These are phyloP conservation scores for Drosophila basisetae DNA, from an alignment of 2,888 invertebrate species.

Conservation along the genomic window DNA sequence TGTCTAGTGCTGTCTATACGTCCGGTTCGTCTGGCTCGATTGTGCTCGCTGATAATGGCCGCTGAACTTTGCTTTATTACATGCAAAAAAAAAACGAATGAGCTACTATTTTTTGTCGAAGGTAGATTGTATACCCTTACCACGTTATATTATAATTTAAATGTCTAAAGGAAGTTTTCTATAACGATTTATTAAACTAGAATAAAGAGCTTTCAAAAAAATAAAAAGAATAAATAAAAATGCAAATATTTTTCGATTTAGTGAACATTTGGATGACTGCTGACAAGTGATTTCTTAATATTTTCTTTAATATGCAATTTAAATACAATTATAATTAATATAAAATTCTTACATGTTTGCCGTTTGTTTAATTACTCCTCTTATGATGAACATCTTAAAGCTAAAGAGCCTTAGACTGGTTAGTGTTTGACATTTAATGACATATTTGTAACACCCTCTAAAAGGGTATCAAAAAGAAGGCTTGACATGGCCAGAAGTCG, in stretches of 20 bases:
- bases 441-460: background rate
- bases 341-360: background rate
- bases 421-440: too few relatives aligned
- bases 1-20: conserved; percentile 51
- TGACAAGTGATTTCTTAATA: background rate
- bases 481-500: conserved; percentile 45
- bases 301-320: background rate
- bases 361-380: background rate
- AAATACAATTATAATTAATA: too few relatives aligned
- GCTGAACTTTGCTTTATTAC: conserved; percentile 71
- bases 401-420: background rate
- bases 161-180: background rate
- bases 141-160: background rate
- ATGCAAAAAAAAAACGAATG: conserved; percentile 49
- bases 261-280: background rate
- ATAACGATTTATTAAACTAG: background rate
- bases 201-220: background rate
- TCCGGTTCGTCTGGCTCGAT: conserved; percentile 58
- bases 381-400: background rate
- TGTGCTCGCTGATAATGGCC: conserved; percentile 71
- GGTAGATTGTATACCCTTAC: conserved; percentile 12
- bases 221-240: too few relatives aligned
- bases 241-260: background rate
- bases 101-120: background rate
- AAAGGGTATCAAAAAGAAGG: conserved; percentile 20